Conservation (phyloP, 2,113 vertebrate species). For the Cariama cristata region DNA sequence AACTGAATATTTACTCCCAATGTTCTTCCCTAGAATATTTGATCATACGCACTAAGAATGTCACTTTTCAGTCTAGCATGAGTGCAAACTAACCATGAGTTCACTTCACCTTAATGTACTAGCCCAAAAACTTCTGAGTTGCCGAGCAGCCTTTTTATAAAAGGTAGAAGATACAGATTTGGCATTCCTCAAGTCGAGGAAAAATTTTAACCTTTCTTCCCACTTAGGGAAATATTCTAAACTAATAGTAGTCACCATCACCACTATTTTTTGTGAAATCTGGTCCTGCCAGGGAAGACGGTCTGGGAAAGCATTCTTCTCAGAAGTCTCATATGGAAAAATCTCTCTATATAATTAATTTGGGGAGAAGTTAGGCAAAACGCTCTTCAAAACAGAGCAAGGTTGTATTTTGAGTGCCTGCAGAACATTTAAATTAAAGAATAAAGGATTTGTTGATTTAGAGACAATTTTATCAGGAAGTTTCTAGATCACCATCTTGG, state of each 20-base stretch:
- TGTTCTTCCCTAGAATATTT: background rate
- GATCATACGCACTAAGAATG: background rate
- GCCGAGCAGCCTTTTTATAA: background rate
- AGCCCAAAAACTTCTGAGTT: background rate
- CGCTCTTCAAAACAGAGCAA: background rate
- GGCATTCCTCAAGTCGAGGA: background rate
- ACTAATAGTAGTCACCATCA: background rate
- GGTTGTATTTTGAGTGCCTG: background rate
- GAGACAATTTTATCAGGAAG: background rate
- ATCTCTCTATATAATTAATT: background rate
- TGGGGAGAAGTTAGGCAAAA: background rate
- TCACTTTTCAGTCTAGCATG: background rate
- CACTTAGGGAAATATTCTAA: background rate
- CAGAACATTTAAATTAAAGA: background rate
- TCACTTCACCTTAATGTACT: background rate
- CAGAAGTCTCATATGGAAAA: background rate
- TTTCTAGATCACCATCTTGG: background rate
- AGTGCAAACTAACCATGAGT: background rate
- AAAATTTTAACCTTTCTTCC: background rate
- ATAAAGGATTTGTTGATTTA: background rate
- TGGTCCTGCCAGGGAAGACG: background rate
- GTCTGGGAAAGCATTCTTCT: background rate
- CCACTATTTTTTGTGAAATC: background rate
- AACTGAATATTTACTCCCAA: background rate
- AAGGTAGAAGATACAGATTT: background rate